Evolutionary conservation across 2,113 vertebrate species (phyloP), one percentile per base, ranked within the genome.

Genomic region (Tautogolabrus adspersus): DNA sequence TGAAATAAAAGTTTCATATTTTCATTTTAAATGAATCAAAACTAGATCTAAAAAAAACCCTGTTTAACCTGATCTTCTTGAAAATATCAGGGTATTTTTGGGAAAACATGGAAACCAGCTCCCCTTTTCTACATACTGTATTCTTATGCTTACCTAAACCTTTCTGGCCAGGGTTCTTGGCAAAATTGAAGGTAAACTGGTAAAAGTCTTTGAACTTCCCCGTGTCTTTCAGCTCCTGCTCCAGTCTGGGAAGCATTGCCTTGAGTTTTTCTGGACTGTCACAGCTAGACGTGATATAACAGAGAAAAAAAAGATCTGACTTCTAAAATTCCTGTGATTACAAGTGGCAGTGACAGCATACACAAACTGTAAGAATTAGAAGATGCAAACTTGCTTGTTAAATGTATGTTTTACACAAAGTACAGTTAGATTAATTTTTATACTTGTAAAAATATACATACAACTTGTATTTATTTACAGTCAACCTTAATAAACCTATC

Each of bases 101-200:
- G 57, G n/a, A n/a, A 18, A 19, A 18, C 16, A 49, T 5, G 7
- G 15, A 3, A n/a, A 49, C 47, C 15, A 18, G 15, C 15, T 49
- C 16, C 15, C 16, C 6, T 47, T 10, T 10, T 30, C 19, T 16
- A 61, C 30, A 15, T 18, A n/a, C n/a, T 40, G 19, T 52, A 18
- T 56, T 34, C 9, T 40, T 5, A 10, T 7, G 13, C 94, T 94
- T 93, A 99, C 97, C 98, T 96, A 98, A 93, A 84, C 97, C 96
- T 90, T 99, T 99, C 83, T 99, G 98, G 64, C 97, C 97, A n/a
- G 96, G 97, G 82, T 97, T 99, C 93, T 97, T 97, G 84, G 98
- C 97, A 90, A 98, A 98, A 82, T 96, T 96, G 92, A 99, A 98
- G 75, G 97, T 98, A 91, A 99, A 97, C 82, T 99, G 97, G 91